These are phyloP conservation scores for Drosophila dives DNA, from an alignment of 2,888 invertebrate species.

Conservation along the genomic window DNA sequence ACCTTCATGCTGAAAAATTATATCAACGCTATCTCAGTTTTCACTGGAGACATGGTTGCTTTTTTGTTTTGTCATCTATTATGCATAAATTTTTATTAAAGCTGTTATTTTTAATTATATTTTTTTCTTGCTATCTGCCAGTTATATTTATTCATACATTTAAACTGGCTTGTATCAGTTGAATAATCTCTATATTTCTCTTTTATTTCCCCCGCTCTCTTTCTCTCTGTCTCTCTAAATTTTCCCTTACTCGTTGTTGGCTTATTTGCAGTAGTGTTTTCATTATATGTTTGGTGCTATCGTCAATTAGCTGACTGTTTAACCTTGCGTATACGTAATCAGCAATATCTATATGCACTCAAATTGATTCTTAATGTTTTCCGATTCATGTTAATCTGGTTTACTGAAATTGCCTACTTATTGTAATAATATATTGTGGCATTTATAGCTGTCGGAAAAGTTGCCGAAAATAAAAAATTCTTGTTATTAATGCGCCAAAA, in stretches of 20 bases:
- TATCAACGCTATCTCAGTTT: constrained; percentile 60
- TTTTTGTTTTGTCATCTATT: constrained; percentile 13
- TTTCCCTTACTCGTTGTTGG: constrained; percentile 12
- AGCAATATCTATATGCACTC: background rate
- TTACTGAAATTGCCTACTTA: constrained; percentile 5
- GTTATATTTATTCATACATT: constrained; percentile 16
- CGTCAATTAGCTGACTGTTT: constrained; percentile 54
- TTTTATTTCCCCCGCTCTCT: background rate
- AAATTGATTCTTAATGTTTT: constrained; percentile 4
- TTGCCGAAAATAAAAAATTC: background rate
- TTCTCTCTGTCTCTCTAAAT: constrained; percentile 4
- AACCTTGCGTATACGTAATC: constrained; percentile 72
- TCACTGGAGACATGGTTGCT: constrained; percentile 21
- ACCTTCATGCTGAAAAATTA: constrained; percentile 61
- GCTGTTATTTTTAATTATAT: background rate
- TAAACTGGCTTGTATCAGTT: background rate
- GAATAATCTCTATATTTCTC: background rate
- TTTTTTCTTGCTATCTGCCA: constrained; percentile 1
- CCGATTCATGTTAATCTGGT: constrained; percentile 10
- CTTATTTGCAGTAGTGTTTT: constrained; percentile 12
- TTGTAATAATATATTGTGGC: background rate
- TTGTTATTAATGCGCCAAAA: constrained; percentile 22
- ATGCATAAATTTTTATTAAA: constrained; percentile 9
- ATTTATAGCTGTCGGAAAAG: background rate
- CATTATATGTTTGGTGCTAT: constrained; percentile 19